Percentiles rank a stretch among this genome's conserved stretches.
phyloP scores from a whole-genome alignment of 2,797 vertebrate species.

The Catharus ustulatus region DNA sequence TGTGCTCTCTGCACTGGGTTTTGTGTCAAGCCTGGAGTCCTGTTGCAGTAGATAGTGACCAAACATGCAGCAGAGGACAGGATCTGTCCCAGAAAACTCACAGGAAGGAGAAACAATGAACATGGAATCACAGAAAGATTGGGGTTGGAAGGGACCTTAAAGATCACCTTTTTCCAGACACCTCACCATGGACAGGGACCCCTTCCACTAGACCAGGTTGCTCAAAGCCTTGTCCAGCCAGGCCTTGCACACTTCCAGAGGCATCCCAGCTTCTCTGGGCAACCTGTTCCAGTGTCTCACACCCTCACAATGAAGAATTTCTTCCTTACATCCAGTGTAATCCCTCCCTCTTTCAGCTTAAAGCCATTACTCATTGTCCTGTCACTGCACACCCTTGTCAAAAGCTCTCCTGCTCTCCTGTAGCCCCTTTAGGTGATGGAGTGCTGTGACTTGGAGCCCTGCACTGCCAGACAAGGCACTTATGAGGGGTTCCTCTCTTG shows the following conservation, averaged over 20 bases:
- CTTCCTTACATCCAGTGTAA: not conserved
- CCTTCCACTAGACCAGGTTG: not conserved
- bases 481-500: not conserved
- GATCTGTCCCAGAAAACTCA: not conserved
- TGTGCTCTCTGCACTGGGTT: not conserved
- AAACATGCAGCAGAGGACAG: not conserved
- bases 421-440: not conserved
- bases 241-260: not conserved
- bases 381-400: not conserved
- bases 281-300: not conserved
- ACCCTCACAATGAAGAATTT: not conserved
- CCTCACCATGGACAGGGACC: no score
- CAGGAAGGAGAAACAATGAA: not conserved
- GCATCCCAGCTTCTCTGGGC: not conserved
- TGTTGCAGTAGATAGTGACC: not conserved
- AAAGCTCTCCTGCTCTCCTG: not conserved
- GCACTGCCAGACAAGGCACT: not conserved
- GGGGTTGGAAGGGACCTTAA: not conserved
- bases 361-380: not conserved
- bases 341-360: not conserved
- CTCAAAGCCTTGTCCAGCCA: not conserved
- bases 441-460: not conserved
- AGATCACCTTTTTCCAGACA: not conserved
- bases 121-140: not conserved
- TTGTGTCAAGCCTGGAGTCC: not conserved